Conservation (phyloP, 2,113 vertebrate species). For the Chunga burmeisteri region DNA sequence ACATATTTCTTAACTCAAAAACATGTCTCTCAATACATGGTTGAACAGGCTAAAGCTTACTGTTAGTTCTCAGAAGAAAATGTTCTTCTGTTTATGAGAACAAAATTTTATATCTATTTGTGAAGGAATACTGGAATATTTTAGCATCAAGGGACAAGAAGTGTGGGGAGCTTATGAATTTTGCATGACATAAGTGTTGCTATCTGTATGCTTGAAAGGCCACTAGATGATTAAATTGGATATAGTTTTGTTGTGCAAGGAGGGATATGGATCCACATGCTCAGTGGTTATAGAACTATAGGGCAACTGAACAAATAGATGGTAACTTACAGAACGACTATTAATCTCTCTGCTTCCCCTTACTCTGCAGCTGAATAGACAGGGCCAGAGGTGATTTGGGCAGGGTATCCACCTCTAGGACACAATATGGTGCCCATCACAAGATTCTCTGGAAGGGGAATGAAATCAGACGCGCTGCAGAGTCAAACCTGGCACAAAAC, state of each 20-base stretch:
- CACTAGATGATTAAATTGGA: slow-evolving; percentile 31
- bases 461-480: not conserved
- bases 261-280: not conserved
- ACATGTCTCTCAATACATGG: slow-evolving; percentile 44
- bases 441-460: not conserved
- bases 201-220: slow-evolving; percentile 25
- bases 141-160: slow-evolving; percentile 43
- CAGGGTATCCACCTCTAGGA: not conserved
- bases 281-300: not conserved
- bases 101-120: slow-evolving; percentile 13
- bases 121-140: slow-evolving; percentile 36
- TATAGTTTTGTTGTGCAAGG: not conserved
- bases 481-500: not conserved
- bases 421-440: not conserved
- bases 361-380: not conserved
- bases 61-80: slow-evolving; percentile 40
- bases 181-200: not conserved
- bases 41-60: slow-evolving; percentile 1
- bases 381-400: not conserved
- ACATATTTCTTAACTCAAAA: slow-evolving; percentile 55
- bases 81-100: slow-evolving; percentile 18
- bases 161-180: slow-evolving; percentile 51
- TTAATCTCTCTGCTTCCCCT: not conserved
- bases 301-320: not conserved
- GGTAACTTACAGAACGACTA: not conserved